Percentiles rank a stretch among this genome's conserved stretches.
phyloP scores from a whole-genome alignment of 2,888 invertebrate species.

The Tinea pellionella region DNA sequence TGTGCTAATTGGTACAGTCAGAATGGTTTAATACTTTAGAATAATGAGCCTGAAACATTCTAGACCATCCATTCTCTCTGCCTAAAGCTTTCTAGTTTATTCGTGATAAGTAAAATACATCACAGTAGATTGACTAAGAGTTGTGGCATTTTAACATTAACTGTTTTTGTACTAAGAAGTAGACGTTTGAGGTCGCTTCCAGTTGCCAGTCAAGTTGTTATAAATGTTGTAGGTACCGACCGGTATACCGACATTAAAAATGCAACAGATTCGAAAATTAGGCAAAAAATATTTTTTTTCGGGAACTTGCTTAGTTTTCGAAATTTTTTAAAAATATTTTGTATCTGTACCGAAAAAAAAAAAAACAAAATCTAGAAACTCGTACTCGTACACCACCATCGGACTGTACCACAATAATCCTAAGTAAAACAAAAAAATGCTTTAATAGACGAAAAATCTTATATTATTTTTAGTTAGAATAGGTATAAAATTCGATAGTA shows the following conservation, averaged over 20 bases:
- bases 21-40: neutral
- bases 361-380: too few species aligned
- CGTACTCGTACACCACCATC: neutral
- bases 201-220: too few species aligned
- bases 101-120: neutral
- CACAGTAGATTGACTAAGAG: neutral
- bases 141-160: too few species aligned
- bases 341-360: too few species aligned
- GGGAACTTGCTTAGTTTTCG: too few species aligned
- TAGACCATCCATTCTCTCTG: neutral
- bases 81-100: neutral
- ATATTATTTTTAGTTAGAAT: neutral
- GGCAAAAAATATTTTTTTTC: too few species aligned
- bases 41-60: neutral
- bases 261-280: too few species aligned
- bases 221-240: too few species aligned
- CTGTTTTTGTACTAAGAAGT: too few species aligned
- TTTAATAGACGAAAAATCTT: neutral
- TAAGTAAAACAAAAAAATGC: neutral
- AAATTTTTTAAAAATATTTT: too few species aligned
- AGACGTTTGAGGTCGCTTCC: too few species aligned
- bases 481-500: slow-evolving; percentile 6
- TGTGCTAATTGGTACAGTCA: neutral
- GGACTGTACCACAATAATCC: neutral
- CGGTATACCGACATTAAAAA: too few species aligned